phyloP scores from a whole-genome alignment of 1,140 invertebrate genomes.

The Orchesella cincta region DNA sequence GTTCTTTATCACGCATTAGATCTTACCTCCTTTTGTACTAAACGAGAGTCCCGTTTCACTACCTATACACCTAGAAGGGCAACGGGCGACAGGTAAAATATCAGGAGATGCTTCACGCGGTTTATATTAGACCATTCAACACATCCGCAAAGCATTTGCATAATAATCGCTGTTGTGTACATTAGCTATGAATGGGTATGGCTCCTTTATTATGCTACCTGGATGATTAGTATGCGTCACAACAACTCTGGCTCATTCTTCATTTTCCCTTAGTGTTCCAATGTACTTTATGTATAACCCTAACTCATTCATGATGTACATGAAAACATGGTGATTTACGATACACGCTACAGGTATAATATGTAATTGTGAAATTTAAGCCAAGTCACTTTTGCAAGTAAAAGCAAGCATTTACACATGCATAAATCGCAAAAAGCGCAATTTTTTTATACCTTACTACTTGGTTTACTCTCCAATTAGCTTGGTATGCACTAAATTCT shows the following conservation, averaged over 20 bases:
- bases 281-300: background rate
- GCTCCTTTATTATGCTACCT: background rate
- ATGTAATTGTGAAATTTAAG: no score
- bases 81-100: constrained; percentile 8
- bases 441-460: no score
- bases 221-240: constrained; percentile 27
- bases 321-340: constrained; percentile 11
- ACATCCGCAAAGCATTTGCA: constrained; percentile 31
- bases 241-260: constrained; percentile 12
- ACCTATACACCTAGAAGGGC: background rate
- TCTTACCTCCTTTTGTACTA: background rate
- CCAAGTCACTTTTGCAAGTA: no score
- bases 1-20: constrained; percentile 3
- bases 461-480: no score
- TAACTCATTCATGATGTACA: background rate
- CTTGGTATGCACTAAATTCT: no score
- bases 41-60: background rate
- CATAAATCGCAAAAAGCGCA: no score
- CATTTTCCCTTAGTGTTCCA: background rate
- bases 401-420: no score
- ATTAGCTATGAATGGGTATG: constrained; percentile 12
- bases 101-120: constrained; percentile 40
- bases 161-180: constrained; percentile 20
- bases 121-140: constrained; percentile 40
- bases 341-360: constrained; percentile 15